These are phyloP conservation scores for Aulostomus chinensis DNA, from an alignment of 2,797 vertebrate species.

Conservation along the genomic window DNA sequence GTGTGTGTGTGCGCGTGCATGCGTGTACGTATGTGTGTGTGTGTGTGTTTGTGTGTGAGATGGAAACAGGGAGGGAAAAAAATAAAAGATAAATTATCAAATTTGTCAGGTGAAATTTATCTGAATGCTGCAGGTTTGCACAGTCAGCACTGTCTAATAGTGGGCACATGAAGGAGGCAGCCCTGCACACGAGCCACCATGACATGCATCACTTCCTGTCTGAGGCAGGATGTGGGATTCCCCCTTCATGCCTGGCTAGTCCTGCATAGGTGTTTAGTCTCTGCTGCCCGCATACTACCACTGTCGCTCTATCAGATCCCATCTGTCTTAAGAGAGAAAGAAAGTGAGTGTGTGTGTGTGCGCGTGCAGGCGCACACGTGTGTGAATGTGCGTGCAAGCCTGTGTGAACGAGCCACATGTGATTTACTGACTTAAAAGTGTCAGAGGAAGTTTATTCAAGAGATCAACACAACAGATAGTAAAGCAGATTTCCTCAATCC, in stretches of 20 bases:
- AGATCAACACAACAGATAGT: constrained; percentile 33
- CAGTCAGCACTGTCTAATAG: not conserved
- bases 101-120: not conserved
- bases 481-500: constrained; percentile 1
- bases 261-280: constrained; percentile 63
- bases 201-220: constrained; percentile 54
- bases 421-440: constrained; percentile 17
- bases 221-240: constrained; percentile 56
- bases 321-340: constrained; percentile 1
- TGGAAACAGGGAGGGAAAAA: not conserved
- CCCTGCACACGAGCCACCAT: constrained; percentile 28
- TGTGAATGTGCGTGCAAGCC: no score
- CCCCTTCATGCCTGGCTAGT: constrained; percentile 42
- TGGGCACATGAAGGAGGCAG: constrained; percentile 15
- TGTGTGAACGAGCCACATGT: constrained; percentile 33
- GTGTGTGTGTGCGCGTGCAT: constrained; percentile 2
- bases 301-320: constrained; percentile 46
- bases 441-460: constrained; percentile 58
- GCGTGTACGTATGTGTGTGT: no score
- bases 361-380: no score
- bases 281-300: constrained; percentile 34
- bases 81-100: not conserved
- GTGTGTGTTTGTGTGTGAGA: not conserved
- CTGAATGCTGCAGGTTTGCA: not conserved
- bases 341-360: not conserved